Evolutionary conservation across 2,113 vertebrate genomes (phyloP).

Genomic region (Muntiacus muntjak): DNA sequence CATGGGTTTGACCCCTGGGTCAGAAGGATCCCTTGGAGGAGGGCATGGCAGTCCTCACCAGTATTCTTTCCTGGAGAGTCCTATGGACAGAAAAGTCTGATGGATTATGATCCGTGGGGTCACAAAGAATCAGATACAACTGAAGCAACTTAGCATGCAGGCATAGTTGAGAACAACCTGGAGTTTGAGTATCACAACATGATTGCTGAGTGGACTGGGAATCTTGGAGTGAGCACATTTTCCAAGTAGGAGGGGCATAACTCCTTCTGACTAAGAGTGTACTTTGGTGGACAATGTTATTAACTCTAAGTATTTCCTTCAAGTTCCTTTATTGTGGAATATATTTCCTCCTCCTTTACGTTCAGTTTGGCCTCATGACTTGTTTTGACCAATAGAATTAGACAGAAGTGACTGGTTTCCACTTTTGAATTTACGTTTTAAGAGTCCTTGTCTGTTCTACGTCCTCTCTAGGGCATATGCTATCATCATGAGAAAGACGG

Average conservation of each 20-base stretch:
- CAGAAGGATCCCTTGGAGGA: neutral
- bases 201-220: neutral
- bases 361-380: neutral
- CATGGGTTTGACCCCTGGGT: neutral
- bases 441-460: neutral
- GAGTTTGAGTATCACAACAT: neutral
- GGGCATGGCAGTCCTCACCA: neutral
- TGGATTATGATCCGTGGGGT: neutral
- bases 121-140: neutral
- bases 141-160: neutral
- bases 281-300: neutral
- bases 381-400: neutral
- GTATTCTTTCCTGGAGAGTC: neutral
- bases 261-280: neutral
- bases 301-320: neutral
- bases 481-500: accelerated
- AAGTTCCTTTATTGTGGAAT: neutral
- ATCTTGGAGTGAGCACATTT: neutral
- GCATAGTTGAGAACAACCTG: neutral
- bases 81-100: neutral
- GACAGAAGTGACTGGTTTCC: neutral
- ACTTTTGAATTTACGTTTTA: neutral
- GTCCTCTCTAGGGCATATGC: neutral
- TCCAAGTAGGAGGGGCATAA: neutral
- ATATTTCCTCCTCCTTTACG: neutral